phyloP scores from a whole-genome alignment of 1,140 invertebrate genomes.

The Pomacea maculata region DNA sequence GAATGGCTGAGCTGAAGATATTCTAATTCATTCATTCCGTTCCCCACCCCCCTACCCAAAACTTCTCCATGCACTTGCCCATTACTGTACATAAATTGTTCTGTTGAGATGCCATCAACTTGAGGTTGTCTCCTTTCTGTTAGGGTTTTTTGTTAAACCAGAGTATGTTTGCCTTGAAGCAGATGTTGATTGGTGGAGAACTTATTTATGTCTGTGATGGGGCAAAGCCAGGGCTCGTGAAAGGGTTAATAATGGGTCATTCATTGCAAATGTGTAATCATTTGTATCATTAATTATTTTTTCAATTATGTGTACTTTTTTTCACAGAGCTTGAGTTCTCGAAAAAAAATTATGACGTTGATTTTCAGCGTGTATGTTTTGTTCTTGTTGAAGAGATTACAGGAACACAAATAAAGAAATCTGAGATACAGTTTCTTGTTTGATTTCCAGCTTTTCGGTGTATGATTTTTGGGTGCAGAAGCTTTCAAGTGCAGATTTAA shows the following conservation, averaged over 20 bases:
- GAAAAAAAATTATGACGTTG: not conserved
- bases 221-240: not conserved
- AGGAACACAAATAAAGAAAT: constrained; percentile 4
- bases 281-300: constrained; percentile 10
- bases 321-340: not conserved
- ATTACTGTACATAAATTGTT: too few relatives aligned
- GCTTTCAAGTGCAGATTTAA: too few relatives aligned
- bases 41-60: too few relatives aligned
- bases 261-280: not conserved
- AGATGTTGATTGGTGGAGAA: not conserved
- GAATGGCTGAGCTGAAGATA: too few relatives aligned
- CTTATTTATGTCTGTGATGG: constrained; percentile 13
- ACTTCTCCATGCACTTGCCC: too few relatives aligned
- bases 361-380: constrained; percentile 12
- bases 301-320: not conserved
- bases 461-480: too few relatives aligned
- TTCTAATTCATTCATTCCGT: too few relatives aligned
- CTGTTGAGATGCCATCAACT: too few relatives aligned
- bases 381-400: constrained; percentile 10
- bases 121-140: too few relatives aligned
- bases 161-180: too few relatives aligned
- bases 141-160: too few relatives aligned
- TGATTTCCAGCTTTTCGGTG: not conserved
- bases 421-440: not conserved
- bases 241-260: not conserved